Percentiles rank a stretch among this genome's conserved stretches.
Evolutionary conservation across 2,888 invertebrate genomes (phyloP).

Genomic region (Teleogryllus oceanicus): DNA sequence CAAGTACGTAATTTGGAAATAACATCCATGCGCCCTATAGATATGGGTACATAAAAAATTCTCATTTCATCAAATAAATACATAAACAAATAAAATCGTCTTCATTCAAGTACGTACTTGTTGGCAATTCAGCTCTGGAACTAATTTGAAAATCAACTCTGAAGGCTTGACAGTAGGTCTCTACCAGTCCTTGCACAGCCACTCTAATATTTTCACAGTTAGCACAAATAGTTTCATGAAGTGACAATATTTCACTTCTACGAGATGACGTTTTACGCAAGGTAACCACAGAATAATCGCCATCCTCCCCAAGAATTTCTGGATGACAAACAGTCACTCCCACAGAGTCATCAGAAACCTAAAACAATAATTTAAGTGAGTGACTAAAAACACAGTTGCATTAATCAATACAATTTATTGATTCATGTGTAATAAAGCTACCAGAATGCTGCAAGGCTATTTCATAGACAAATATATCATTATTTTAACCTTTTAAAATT

Average conservation of each 20-base stretch:
- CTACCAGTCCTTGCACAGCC: conserved; percentile 76
- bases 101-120: conserved; percentile 46
- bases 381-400: not conserved
- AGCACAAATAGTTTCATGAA: conserved; percentile 55
- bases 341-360: not conserved
- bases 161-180: conserved; percentile 81
- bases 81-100: not conserved
- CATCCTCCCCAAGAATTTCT: conserved; percentile 64
- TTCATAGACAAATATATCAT: no score
- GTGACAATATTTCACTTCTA: conserved; percentile 29
- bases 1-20: not conserved
- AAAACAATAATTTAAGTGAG: not conserved
- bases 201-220: conserved; percentile 72
- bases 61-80: not conserved
- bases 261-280: conserved; percentile 47
- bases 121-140: conserved; percentile 56
- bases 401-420: no score
- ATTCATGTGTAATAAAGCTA: no score
- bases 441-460: no score
- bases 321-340: conserved; percentile 47
- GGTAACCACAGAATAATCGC: conserved; percentile 66
- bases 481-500: no score
- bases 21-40: not conserved
- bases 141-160: conserved; percentile 76
- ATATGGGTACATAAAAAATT: not conserved